phyloP scores from a whole-genome alignment of 1,140 invertebrate genomes.

The Coenobita brevimanus region DNA sequence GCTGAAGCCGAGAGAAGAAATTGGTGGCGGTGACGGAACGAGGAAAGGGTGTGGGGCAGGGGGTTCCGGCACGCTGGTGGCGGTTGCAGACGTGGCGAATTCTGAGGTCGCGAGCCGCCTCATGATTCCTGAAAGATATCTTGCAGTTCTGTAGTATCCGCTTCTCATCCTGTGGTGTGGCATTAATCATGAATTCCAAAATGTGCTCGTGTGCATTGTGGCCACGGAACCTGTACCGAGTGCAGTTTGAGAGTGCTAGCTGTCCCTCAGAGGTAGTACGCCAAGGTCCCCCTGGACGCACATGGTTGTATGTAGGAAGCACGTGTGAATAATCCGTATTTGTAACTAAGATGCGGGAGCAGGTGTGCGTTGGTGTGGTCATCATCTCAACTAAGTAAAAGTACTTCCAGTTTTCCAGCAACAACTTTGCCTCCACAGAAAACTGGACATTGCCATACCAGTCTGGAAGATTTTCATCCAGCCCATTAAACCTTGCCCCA shows the following conservation, averaged over 20 bases:
- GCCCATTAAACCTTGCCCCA: not conserved
- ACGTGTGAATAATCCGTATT: slow-evolving; percentile 38
- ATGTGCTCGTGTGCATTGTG: slow-evolving; percentile 23
- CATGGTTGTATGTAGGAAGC: slow-evolving; percentile 6
- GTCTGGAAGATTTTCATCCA: slow-evolving; percentile 13
- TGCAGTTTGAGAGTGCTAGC: slow-evolving; percentile 17
- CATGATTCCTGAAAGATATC: slow-evolving; percentile 45
- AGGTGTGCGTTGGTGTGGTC: slow-evolving; percentile 46
- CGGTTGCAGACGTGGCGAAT: slow-evolving; percentile 38
- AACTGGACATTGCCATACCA: slow-evolving; percentile 59
- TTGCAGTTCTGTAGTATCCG: slow-evolving; percentile 20
- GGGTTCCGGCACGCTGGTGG: slow-evolving; percentile 15
- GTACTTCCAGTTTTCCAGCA: slow-evolving; percentile 29
- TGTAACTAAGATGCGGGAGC: slow-evolving; percentile 22
- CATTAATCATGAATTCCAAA: slow-evolving; percentile 30
- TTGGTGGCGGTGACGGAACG: not conserved
- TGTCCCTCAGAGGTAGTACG: slow-evolving; percentile 18
- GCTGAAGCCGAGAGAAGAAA: not conserved
- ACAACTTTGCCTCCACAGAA: slow-evolving; percentile 3
- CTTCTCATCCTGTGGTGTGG: slow-evolving; percentile 20
- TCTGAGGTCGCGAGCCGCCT: not conserved
- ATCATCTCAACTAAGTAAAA: slow-evolving; percentile 44
- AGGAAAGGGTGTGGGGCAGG: slow-evolving; percentile 36
- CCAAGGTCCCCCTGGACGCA: slow-evolving; percentile 13
- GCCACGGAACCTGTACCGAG: slow-evolving; percentile 18